Evolutionary conservation across 2,113 vertebrate species (phyloP).

Genomic region (Petroica traversi): DNA sequence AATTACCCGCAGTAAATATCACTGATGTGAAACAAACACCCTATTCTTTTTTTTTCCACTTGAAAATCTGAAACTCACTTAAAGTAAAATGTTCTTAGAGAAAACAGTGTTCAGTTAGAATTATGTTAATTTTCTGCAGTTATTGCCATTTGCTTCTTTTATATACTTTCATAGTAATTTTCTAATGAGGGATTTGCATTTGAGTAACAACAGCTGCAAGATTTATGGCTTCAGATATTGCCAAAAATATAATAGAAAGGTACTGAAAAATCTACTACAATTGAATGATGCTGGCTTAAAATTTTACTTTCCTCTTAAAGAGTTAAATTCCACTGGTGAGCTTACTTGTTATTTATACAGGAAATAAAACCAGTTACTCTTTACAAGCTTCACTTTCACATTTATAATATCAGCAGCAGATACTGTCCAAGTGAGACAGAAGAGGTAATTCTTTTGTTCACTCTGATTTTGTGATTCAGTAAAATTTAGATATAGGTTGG

Average conservation of each 20-base stretch:
- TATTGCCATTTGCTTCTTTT: not conserved
- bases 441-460: not conserved
- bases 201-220: not conserved
- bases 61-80: not conserved
- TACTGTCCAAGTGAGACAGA: not conserved
- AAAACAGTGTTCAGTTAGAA: not conserved
- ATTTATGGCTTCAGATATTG: not conserved
- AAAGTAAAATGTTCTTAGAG: not conserved
- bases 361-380: not conserved
- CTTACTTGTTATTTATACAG: not conserved
- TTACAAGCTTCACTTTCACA: not conserved
- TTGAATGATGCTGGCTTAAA: not conserved
- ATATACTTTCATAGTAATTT: not conserved
- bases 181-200: not conserved
- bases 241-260: not conserved
- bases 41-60: not conserved
- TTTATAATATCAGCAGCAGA: not conserved
- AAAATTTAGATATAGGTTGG: not conserved
- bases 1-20: not conserved
- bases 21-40: not conserved
- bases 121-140: not conserved
- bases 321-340: not conserved
- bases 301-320: not conserved
- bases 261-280: not conserved
- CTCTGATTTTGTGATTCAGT: not conserved